Percentiles rank a stretch among this genome's conserved stretches.
Evolutionary conservation across 2,797 vertebrate genomes (phyloP).

Genomic region (Xiphorhynchus erythropygius): DNA sequence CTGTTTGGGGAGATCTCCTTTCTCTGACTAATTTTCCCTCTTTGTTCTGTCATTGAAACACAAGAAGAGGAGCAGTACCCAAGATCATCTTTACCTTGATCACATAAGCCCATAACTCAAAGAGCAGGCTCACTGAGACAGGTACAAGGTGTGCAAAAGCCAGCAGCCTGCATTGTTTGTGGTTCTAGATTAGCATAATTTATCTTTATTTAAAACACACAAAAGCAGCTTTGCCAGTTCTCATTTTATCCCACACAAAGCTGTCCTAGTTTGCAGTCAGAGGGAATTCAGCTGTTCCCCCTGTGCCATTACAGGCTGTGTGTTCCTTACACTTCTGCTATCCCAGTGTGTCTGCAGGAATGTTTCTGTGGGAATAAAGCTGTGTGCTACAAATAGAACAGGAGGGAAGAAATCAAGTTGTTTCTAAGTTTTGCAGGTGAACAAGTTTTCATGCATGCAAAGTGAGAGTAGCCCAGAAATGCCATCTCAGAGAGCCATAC

Average conservation of each 20-base stretch:
- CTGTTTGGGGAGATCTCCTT: neutral
- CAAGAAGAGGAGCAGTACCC: neutral
- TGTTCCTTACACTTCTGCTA: neutral
- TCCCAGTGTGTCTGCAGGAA: fast-evolving
- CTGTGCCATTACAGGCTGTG: neutral
- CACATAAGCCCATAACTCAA: neutral
- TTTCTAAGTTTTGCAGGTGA: neutral
- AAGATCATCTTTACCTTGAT: neutral
- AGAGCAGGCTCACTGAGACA: neutral
- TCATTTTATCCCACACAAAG: conserved; percentile 20
- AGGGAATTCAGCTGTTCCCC: neutral
- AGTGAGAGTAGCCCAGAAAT: neutral
- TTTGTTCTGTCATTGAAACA: neutral
- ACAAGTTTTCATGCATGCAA: neutral
- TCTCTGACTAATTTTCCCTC: neutral
- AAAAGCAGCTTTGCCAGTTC: conserved; percentile 43
- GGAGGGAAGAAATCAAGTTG: neutral
- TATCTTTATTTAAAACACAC: conserved; percentile 16
- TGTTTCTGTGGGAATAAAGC: neutral
- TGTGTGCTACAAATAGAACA: fast-evolving
- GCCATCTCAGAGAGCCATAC: neutral
- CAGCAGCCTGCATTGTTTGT: neutral
- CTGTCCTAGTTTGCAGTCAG: neutral
- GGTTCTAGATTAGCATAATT: neutral
- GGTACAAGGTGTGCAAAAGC: neutral